A percentile compares a stretch with the other conserved stretches of the same genome.
phyloP scores from a whole-genome alignment of 2,113 vertebrate genomes.

The Dromas ardeola region DNA sequence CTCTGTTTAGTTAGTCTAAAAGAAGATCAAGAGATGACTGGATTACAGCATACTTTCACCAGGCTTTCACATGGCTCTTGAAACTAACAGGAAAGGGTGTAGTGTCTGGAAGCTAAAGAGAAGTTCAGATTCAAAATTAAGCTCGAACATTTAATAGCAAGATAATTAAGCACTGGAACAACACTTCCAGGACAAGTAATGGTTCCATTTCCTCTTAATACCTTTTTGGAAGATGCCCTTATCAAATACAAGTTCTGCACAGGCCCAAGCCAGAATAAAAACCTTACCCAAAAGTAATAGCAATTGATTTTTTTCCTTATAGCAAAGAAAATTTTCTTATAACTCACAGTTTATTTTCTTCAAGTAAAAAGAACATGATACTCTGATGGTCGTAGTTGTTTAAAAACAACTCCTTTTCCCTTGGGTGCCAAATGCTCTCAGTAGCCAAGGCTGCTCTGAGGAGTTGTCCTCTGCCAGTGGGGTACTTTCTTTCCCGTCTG shows the following conservation, averaged over 20 bases:
- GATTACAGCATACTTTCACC: background rate
- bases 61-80: background rate
- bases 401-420: background rate
- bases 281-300: background rate
- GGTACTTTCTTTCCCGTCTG: background rate
- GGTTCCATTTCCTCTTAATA: background rate
- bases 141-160: background rate
- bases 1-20: background rate
- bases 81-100: background rate
- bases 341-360: background rate
- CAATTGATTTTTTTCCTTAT: background rate
- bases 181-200: background rate
- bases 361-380: background rate
- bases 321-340: background rate
- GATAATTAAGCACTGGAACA: background rate
- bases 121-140: background rate
- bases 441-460: background rate
- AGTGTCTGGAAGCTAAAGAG: background rate
- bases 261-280: background rate
- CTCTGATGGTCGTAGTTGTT: background rate
- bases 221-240: background rate
- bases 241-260: background rate
- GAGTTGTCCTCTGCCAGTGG: background rate
- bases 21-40: background rate
- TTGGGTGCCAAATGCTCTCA: background rate